Conservation (phyloP, 1,140 invertebrate species). For the Drosophila ohnishii region DNA sequence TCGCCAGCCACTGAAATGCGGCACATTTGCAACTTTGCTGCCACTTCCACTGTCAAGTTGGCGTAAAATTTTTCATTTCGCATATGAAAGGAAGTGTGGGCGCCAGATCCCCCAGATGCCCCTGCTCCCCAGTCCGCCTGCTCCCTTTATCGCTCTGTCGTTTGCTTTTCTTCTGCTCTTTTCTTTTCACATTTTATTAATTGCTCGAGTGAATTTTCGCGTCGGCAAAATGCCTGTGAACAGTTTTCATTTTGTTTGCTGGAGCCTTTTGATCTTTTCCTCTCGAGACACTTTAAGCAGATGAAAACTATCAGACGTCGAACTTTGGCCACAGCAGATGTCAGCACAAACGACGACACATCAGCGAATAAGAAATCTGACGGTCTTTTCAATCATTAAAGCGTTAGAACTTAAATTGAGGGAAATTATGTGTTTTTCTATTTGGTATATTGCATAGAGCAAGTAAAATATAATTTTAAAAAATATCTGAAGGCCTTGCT, state of each 20-base stretch:
- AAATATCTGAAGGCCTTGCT: not conserved
- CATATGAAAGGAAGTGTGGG: conserved; percentile 81
- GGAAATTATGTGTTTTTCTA: not conserved
- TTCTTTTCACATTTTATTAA: conserved; percentile 73
- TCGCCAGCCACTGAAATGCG: conserved; percentile 33
- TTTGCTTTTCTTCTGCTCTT: conserved; percentile 31
- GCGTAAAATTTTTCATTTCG: conserved; percentile 80
- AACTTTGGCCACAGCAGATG: conserved; percentile 7
- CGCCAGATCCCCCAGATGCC: conserved; percentile 49
- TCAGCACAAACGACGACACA: conserved; percentile 1
- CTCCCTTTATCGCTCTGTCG: conserved; percentile 33
- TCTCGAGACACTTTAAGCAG: conserved; percentile 44
- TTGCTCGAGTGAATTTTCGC: conserved; percentile 76
- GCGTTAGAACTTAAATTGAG: not conserved
- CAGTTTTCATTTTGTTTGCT: conserved; percentile 56
- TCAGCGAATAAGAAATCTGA: not conserved
- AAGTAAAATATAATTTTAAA: no score
- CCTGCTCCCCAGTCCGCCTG: conserved; percentile 34
- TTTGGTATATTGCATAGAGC: no score
- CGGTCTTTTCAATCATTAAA: not conserved
- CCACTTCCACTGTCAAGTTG: conserved; percentile 79
- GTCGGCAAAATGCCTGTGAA: conserved; percentile 62
- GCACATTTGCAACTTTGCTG: conserved; percentile 77
- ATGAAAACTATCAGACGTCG: conserved; percentile 35
- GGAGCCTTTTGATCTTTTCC: conserved; percentile 66